Conservation (phyloP, 1,140 invertebrate species). For the Drosophila mauritiana region DNA sequence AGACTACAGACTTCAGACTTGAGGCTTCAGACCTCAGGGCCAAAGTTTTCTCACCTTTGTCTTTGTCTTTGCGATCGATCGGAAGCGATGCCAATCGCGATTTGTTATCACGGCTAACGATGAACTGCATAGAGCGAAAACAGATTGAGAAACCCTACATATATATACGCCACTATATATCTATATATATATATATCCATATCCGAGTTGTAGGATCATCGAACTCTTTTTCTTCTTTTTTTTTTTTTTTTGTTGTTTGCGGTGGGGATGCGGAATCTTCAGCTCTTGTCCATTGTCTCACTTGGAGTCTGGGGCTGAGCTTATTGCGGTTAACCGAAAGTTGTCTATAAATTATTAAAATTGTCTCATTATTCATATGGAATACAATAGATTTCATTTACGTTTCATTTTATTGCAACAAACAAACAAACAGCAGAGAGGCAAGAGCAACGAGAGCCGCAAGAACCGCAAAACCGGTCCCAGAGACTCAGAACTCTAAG, state of each 20-base stretch:
- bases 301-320: conserved; percentile 13
- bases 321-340: conserved; percentile 78
- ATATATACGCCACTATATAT: conserved; percentile 1
- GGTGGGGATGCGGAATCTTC: conserved; percentile 21
- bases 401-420: conserved; percentile 82
- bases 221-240: conserved; percentile 57
- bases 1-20: neutral
- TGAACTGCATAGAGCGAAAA: conserved; percentile 16
- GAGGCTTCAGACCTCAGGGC: conserved; percentile 9
- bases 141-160: conserved; percentile 53
- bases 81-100: conserved; percentile 78
- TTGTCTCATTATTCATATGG: conserved; percentile 84
- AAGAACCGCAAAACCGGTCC: conserved; percentile 51
- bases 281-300: conserved; percentile 37
- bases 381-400: conserved; percentile 83
- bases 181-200: conserved; percentile 38
- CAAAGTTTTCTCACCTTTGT: conserved; percentile 75
- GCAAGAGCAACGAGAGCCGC: conserved; percentile 15
- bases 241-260: conserved; percentile 5
- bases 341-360: conserved; percentile 84
- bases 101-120: conserved; percentile 73
- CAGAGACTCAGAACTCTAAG: conserved; percentile 13
- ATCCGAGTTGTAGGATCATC: conserved; percentile 76
- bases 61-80: conserved; percentile 57
- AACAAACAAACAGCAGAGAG: conserved; percentile 39